Evolutionary conservation across 1,140 invertebrate species (phyloP).

Genomic region (Neodiprion lecontei): DNA sequence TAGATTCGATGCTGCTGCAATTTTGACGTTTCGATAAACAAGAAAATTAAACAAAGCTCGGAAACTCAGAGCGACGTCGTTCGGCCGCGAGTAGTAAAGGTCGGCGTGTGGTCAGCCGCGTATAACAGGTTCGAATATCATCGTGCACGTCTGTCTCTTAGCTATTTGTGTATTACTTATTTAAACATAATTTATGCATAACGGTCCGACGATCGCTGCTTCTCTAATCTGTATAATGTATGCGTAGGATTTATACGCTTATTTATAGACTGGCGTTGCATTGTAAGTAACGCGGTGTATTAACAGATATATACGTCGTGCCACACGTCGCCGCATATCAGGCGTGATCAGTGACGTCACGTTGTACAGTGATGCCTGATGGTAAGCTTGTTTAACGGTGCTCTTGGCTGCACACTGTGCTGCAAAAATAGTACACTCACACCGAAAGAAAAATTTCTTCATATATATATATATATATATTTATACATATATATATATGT

Average conservation of each 20-base stretch:
- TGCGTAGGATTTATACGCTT: neutral
- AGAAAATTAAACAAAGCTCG: too few relatives aligned
- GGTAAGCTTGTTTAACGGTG: conserved; percentile 36
- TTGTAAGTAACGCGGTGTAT: neutral
- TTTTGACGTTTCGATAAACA: too few relatives aligned
- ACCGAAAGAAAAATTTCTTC: conserved; percentile 13
- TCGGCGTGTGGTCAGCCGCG: neutral
- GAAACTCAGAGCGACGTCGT: neutral
- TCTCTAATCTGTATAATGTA: neutral
- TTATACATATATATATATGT: conserved; percentile 20
- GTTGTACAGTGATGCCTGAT: conserved; percentile 5
- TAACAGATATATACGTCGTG: neutral
- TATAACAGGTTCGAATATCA: too few relatives aligned
- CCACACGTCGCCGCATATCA: neutral
- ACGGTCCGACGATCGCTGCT: too few relatives aligned
- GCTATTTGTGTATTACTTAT: too few relatives aligned
- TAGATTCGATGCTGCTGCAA: too few relatives aligned
- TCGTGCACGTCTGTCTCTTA: too few relatives aligned
- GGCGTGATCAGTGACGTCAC: conserved; percentile 6
- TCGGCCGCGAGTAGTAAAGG: neutral
- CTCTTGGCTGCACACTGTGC: conserved; percentile 49
- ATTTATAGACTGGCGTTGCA: neutral
- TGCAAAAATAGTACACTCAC: conserved; percentile 15
- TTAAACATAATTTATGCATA: too few relatives aligned
- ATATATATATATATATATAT: conserved; percentile 19